These are phyloP conservation scores for Peucedramus taeniatus DNA, from an alignment of 2,113 vertebrate species.

Conservation along the genomic window DNA sequence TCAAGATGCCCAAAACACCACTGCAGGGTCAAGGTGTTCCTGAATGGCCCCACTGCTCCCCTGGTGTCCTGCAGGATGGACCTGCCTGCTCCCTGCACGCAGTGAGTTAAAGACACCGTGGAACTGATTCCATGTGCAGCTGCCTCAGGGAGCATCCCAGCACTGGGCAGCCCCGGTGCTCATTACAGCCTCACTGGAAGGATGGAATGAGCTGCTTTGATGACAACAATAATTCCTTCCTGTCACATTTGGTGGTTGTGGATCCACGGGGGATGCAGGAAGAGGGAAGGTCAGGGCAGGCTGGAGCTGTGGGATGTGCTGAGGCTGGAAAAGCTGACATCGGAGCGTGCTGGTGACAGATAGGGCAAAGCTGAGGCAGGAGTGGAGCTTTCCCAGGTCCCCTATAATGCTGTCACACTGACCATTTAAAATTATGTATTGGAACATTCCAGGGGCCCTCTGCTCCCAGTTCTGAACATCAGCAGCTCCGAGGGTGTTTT, in stretches of 20 bases:
- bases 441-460: background rate
- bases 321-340: background rate
- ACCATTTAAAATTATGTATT: background rate
- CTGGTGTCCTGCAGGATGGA: background rate
- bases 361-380: background rate
- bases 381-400: background rate
- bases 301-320: background rate
- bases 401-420: background rate
- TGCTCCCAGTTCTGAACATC: background rate
- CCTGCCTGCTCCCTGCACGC: background rate
- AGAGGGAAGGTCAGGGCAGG: background rate
- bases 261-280: slow-evolving; percentile 2
- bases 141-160: slow-evolving; percentile 32
- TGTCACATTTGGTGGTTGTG: slow-evolving; percentile 14
- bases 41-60: background rate
- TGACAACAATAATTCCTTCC: slow-evolving; percentile 56
- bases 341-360: background rate
- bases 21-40: background rate
- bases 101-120: background rate
- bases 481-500: background rate
- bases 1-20: accelerated
- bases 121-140: slow-evolving; percentile 38
- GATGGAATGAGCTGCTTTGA: slow-evolving; percentile 60
- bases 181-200: slow-evolving; percentile 58
- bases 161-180: slow-evolving; percentile 28